Base-by-base conservation (phyloP, 2,888 invertebrate species). In the Tetragnatha montana region DNA sequence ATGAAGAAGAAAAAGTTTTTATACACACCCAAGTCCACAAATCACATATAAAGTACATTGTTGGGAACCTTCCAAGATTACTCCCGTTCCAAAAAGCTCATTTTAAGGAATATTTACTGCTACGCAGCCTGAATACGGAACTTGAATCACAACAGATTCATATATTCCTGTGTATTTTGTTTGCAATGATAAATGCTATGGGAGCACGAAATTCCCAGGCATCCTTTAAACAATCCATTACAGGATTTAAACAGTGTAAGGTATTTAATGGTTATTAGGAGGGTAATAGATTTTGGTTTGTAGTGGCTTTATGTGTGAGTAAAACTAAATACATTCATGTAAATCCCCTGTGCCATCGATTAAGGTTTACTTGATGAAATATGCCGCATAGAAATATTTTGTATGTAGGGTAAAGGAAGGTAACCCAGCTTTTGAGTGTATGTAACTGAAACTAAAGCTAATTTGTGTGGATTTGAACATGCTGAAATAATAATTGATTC, bases 71-170 rank as follows among this genome's bases (percentile, higher is more conserved):
- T 73, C 82, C 82, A 82, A 82, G 60, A 74, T 71, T 73, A 60
- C 22, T 74, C 74, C 74, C 73, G 35, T 73, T 73, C 60, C 82
- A 60, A 8, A 8, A 73, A 81, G 73, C n/a, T 50, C 74, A 74
- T 82, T 73, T 82, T 74, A 73, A 6, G 35, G 82, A 74, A 82
- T 82, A 82, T 82, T 82, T 82, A 82, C 60, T 74, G 74, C 82
- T 82, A 74, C 19, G 82, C 73, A 82, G 3, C 35, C 82, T 60
- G 82, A 82, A 82, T 82, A 50, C 73, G 50, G 73, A 60, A 60
- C 60, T 35, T 60, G 60, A 82, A 73, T 82, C 60, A 35, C 35
- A 50, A 17, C 22, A 73, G 82, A 19, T 17, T 35, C 60, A 60
- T 60, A 35, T 35, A 60, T 21, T 60, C 22, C 14, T 10, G 60